Evolutionary conservation across 2,113 vertebrate genomes (phyloP), one percentile per base, ranked within the genome.

Genomic region (Serilophus lunatus): DNA sequence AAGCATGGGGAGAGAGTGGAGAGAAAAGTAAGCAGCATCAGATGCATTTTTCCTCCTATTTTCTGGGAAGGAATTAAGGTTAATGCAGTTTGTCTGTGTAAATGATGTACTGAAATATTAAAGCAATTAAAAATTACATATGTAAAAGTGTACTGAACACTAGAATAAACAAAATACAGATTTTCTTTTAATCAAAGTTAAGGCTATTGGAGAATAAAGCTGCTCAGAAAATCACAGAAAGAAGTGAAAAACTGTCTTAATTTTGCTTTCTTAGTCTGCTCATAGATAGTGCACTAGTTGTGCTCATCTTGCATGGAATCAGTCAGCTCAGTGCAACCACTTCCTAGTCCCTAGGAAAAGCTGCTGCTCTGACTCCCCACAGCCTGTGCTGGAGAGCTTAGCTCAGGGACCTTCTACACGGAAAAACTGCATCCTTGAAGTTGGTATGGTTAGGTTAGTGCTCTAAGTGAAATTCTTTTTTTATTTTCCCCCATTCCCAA

Each of bases 1-100:
- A 97, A 94, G 98, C 98, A 88, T 99, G 99, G 99, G 99, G 99
- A 96, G 98, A 99, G 68, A 97, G 97, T 33, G 99, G 99, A 88
- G 98, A 98, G 97, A 98, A 92, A 98, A 98, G 99, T 99, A 98
- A 98, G 98, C 33, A 92, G 77, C 35, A 84, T 60, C 12, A 72
- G 57, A 74, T 70, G 7, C 14, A 6, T 69, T 88, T 70, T 77
- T 42, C 19, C 31, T 89, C 57, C 10, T 12, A 9, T 50, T 86
- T 94, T 49, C 76, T 45, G 20, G 38, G n/a, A 44, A 80, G 36
- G 40, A 36, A 24, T 68, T 47, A 60, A 77, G 9, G 35, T 64
- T 8, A 87, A 16, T 61, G 54, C 28, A 47, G 14, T 40, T 5
- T n/a, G 16, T 22, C 59, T 80, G 70, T 59, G 60, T 60, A 63